A percentile compares a stretch with the other conserved stretches of the same genome.
Conservation (phyloP, 2,797 vertebrate genomes). For the Heteromormyrus szaboi region DNA sequence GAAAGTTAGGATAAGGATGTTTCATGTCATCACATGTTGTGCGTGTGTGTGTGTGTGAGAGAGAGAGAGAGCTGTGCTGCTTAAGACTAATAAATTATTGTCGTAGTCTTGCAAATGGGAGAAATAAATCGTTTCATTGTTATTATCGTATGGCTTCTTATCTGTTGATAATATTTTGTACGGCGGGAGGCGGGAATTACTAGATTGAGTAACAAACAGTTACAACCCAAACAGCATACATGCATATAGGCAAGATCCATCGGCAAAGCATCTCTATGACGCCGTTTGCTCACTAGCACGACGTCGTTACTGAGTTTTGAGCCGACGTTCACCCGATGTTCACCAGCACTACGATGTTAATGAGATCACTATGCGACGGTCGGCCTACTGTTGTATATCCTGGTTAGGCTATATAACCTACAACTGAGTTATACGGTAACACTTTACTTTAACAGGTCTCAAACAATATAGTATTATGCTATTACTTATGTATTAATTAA, state of each 20-base stretch:
- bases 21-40: neutral
- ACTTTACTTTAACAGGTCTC: neutral
- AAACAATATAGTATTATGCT: neutral
- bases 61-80: neutral
- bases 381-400: neutral
- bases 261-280: neutral
- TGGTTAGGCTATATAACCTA: neutral
- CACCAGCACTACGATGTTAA: no score
- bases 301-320: neutral
- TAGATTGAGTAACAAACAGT: neutral
- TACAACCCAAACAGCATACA: neutral
- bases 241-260: neutral
- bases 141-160: neutral
- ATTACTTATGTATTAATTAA: neutral
- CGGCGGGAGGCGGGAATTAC: neutral
- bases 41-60: neutral
- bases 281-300: neutral
- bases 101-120: neutral
- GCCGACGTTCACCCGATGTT: neutral
- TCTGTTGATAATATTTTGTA: neutral
- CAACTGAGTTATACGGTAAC: neutral
- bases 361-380: neutral
- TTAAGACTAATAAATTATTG: neutral
- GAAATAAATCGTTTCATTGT: neutral
- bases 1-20: neutral